Evolutionary conservation across 2,113 vertebrate genomes (phyloP).

Genomic region (Zeus faber): DNA sequence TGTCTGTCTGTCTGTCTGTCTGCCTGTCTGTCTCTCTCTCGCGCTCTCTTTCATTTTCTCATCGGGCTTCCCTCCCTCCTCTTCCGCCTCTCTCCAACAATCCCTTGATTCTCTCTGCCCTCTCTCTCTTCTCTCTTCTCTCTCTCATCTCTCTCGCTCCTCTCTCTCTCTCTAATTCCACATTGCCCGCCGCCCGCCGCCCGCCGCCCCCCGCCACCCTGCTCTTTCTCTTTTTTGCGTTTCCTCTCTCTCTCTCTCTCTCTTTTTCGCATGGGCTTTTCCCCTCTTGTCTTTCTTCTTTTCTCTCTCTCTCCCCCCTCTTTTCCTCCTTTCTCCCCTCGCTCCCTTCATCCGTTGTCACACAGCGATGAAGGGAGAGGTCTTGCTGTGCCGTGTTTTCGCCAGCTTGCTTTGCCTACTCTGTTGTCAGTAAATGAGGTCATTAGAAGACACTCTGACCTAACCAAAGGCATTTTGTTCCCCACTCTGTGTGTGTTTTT

Average conservation of each 20-base stretch:
- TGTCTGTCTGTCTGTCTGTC: too few species aligned
- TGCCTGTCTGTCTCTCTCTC: too few species aligned
- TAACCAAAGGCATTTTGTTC: slow-evolving; percentile 63
- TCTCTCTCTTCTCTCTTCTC: not conserved
- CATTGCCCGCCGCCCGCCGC: too few species aligned
- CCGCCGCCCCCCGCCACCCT: not conserved
- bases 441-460: slow-evolving; percentile 67
- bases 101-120: not conserved
- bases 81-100: slow-evolving; percentile 1
- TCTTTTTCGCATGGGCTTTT: too few species aligned
- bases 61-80: not conserved
- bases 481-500: slow-evolving; percentile 22
- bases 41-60: not conserved
- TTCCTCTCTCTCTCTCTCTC: not conserved
- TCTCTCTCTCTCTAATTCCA: not conserved
- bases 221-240: not conserved
- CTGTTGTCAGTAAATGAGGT: slow-evolving; percentile 60
- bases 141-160: not conserved
- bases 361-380: slow-evolving; percentile 35
- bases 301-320: not conserved
- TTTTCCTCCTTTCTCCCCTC: slow-evolving; percentile 6
- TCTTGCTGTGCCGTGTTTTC: slow-evolving; percentile 48
- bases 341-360: slow-evolving; percentile 11
- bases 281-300: not conserved
- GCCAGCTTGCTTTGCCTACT: slow-evolving; percentile 44